These are phyloP conservation scores for Telenomus remus DNA, from an alignment of 1,140 invertebrate species.

Conservation along the genomic window DNA sequence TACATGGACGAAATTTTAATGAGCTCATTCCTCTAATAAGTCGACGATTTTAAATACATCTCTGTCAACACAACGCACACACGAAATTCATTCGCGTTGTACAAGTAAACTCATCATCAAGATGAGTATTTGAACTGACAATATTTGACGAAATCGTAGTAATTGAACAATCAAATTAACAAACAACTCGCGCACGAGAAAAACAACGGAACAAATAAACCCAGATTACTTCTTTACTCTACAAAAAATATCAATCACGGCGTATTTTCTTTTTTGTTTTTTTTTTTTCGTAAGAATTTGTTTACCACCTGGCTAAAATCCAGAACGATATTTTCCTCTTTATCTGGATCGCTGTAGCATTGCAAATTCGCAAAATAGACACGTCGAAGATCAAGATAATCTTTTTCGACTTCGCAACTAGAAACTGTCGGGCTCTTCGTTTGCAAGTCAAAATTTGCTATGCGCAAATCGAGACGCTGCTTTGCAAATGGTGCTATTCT, in stretches of 20 bases:
- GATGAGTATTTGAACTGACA: too few species aligned
- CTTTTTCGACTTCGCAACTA: conserved; percentile 38
- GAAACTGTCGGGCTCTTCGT: conserved; percentile 30
- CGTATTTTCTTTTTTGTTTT: too few species aligned
- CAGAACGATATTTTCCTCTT: conserved; percentile 25
- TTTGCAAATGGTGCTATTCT: conserved; percentile 28
- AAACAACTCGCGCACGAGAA: too few species aligned
- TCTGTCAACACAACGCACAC: background rate
- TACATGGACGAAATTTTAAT: conserved; percentile 24
- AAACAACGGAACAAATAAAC: too few species aligned
- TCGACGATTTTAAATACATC: conserved; percentile 16
- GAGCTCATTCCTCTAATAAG: conserved; percentile 17
- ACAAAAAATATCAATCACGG: too few species aligned
- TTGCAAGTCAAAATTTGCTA: conserved; percentile 39
- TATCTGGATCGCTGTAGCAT: conserved; percentile 13
- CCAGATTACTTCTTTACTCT: too few species aligned
- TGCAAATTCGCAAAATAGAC: conserved; percentile 29
- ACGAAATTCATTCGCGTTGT: background rate
- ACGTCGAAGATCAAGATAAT: conserved; percentile 40
- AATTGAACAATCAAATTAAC: too few species aligned
- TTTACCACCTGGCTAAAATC: conserved; percentile 19
- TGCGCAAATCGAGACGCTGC: conserved; percentile 17
- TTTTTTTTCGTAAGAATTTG: conserved; percentile 19
- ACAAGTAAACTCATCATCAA: conserved; percentile 3
- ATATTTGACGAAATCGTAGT: too few species aligned